These are phyloP conservation scores for Steinernema carpocapsae DNA, from an alignment of 2,888 invertebrate species.

Conservation along the genomic window DNA sequence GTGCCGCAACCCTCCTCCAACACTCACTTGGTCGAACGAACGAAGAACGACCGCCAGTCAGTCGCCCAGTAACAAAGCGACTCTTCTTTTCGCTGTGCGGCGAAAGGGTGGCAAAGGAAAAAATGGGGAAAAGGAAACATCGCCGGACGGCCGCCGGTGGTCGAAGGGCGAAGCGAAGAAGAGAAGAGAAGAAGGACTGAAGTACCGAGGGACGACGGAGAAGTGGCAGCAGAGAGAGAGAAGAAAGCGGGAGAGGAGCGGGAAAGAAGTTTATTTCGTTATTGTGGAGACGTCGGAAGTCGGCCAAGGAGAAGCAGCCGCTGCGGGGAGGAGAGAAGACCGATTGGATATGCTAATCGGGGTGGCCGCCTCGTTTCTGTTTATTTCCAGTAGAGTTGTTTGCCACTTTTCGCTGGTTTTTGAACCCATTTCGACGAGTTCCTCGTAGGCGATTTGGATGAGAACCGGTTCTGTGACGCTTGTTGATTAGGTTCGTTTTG, in stretches of 20 bases:
- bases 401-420: too few relatives aligned
- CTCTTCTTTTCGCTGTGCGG: conserved; percentile 27
- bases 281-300: background rate
- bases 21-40: background rate
- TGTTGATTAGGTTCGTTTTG: too few relatives aligned
- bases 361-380: background rate
- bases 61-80: conserved; percentile 13
- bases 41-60: background rate
- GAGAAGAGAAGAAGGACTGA: too few relatives aligned
- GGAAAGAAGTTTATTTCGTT: background rate
- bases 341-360: conserved; percentile 6
- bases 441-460: too few relatives aligned
- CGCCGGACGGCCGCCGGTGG: conserved; percentile 20
- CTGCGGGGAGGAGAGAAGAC: background rate
- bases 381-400: background rate
- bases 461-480: too few relatives aligned
- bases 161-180: too few relatives aligned
- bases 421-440: too few relatives aligned
- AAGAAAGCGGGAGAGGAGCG: background rate
- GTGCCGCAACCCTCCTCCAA: conserved; percentile 2
- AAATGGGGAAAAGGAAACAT: conserved; percentile 30
- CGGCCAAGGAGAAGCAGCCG: background rate
- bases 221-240: background rate
- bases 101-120: background rate
- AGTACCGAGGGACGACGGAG: too few relatives aligned